Conservation (phyloP, 2,797 vertebrate species). For the Lutjanus argentimaculatus region DNA sequence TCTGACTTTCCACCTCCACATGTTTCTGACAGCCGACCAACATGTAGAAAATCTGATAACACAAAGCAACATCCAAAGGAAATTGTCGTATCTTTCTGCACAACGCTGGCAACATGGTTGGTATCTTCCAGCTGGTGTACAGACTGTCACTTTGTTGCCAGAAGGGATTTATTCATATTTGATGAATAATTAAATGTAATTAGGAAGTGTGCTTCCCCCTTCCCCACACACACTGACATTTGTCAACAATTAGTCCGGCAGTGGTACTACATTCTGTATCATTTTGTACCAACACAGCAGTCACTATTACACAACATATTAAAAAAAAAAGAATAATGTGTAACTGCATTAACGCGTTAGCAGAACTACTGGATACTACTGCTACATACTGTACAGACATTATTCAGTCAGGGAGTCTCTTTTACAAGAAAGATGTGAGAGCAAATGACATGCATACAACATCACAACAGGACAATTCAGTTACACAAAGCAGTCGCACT, state of each 20-base stretch:
- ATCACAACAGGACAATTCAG: neutral
- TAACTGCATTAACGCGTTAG: neutral
- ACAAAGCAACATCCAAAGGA: neutral
- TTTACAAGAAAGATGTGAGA: neutral
- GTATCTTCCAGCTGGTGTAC: conserved; percentile 39
- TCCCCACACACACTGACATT: conserved; percentile 7
- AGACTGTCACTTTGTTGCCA: conserved; percentile 36
- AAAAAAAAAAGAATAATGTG: neutral
- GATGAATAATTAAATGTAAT: conserved; percentile 48
- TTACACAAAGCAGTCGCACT: neutral
- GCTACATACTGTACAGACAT: neutral
- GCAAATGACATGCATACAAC: neutral
- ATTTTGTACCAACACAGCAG: neutral
- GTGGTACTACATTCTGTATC: neutral
- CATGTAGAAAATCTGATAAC: neutral
- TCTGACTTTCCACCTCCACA: neutral
- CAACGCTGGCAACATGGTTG: neutral
- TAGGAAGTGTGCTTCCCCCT: conserved; percentile 5
- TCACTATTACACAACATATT: neutral
- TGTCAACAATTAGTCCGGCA: conserved; percentile 19
- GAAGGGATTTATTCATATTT: conserved; percentile 39
- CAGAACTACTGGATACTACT: no score
- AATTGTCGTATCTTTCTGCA: neutral
- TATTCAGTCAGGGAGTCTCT: neutral
- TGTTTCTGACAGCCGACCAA: neutral